Conservation (phyloP, 1,140 invertebrate genomes). For the Sarcophaga peregrina region DNA sequence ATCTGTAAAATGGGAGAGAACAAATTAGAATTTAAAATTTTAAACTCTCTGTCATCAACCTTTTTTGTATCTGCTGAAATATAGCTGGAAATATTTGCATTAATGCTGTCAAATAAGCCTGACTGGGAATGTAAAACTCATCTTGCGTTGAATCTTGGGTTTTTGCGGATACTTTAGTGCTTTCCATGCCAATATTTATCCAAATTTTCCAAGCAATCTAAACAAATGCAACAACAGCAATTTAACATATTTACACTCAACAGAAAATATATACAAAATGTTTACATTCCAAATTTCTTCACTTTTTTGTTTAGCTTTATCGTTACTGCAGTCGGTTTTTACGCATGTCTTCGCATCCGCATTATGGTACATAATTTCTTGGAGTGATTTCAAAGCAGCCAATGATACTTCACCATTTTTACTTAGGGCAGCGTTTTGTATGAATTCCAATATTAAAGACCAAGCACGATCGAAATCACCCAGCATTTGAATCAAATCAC, state of each 20-base stretch:
- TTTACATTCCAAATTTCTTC: constrained; percentile 75
- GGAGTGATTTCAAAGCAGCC: constrained; percentile 93
- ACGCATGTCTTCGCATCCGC: constrained; percentile 33
- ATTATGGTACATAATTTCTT: constrained; percentile 84
- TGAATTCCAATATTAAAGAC: constrained; percentile 91
- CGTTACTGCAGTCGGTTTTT: constrained; percentile 43
- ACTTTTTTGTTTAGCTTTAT: constrained; percentile 57
- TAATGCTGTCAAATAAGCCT: constrained; percentile 91
- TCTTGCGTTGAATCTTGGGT: constrained; percentile 65
- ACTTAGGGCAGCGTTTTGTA: constrained; percentile 90
- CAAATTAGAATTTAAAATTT: background rate
- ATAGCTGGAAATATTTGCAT: constrained; percentile 94
- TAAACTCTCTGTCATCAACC: constrained; percentile 64
- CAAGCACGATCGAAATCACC: constrained; percentile 94
- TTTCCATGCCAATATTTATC: constrained; percentile 85
- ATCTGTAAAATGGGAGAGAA: constrained; percentile 66
- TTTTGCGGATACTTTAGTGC: constrained; percentile 75
- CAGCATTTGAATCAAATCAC: constrained; percentile 83
- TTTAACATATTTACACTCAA: background rate
- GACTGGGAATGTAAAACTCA: constrained; percentile 85
- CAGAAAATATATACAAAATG: constrained; percentile 11
- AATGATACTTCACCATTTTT: constrained; percentile 95
- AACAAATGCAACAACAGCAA: background rate
- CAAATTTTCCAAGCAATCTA: constrained; percentile 83
- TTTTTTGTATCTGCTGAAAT: constrained; percentile 88